Evolutionary conservation across 2,888 invertebrate species (phyloP).

Genomic region (Euzetes globulus): DNA sequence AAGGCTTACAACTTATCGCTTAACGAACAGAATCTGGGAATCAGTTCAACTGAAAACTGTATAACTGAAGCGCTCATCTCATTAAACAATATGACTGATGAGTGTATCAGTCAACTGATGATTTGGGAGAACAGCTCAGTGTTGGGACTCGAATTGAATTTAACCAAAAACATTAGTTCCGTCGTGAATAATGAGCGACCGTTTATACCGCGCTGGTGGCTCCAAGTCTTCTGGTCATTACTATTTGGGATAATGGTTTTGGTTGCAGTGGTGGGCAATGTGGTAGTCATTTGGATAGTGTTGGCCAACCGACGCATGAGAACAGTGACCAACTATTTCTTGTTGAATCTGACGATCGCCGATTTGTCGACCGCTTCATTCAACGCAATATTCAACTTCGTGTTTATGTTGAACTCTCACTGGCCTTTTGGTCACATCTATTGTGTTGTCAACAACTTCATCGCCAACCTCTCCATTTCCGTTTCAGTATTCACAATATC

Average conservation of each 20-base stretch:
- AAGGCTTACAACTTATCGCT: no score
- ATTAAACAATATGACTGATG: no score
- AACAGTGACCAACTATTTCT: slow-evolving; percentile 42
- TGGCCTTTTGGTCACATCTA: slow-evolving; percentile 42
- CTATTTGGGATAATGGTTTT: slow-evolving; percentile 68
- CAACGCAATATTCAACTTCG: slow-evolving; percentile 41
- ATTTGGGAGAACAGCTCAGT: no score
- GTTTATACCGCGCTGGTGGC: no score
- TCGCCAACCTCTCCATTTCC: slow-evolving; percentile 40
- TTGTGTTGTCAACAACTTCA: slow-evolving; percentile 41
- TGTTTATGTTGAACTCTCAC: slow-evolving; percentile 41
- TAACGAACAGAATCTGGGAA: no score
- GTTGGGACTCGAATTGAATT: no score
- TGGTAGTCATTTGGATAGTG: slow-evolving; percentile 89
- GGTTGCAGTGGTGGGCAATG: slow-evolving; percentile 74
- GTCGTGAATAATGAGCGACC: no score
- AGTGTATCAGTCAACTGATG: no score
- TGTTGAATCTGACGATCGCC: slow-evolving; percentile 41
- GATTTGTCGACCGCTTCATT: slow-evolving; percentile 41
- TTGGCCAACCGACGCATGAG: slow-evolving; percentile 43
- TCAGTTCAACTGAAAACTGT: no score
- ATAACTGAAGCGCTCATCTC: no score
- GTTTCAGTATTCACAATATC: slow-evolving; percentile 42
- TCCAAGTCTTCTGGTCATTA: slow-evolving; percentile 63
- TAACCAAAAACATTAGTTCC: no score